These are phyloP conservation scores for Nannoperca obscura DNA, from an alignment of 2,797 vertebrate genomes.

Conservation along the genomic window DNA sequence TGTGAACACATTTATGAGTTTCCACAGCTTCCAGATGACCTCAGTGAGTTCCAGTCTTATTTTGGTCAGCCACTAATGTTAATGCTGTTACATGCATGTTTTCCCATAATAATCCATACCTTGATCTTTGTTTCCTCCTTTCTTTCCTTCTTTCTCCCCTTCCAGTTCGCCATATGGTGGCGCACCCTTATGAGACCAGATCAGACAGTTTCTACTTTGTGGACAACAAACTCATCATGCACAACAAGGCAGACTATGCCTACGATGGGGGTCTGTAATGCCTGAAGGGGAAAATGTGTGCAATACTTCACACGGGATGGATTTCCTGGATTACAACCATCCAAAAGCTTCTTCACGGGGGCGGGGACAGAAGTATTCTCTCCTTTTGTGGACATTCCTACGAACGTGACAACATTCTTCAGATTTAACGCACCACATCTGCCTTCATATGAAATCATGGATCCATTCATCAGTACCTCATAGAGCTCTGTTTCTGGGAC, in stretches of 20 bases:
- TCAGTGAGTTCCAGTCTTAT: constrained; percentile 87
- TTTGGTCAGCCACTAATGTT: constrained; percentile 2
- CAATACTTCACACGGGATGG: constrained; percentile 40
- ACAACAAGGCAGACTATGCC: constrained; percentile 99
- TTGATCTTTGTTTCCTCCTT: not conserved
- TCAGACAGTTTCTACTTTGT: constrained; percentile 99
- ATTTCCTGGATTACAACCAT: constrained; percentile 41
- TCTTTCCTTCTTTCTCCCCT: constrained; percentile 13
- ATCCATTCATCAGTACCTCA: constrained; percentile 54
- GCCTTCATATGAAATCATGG: constrained; percentile 56
- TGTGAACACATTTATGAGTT: constrained; percentile 99
- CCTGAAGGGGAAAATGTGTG: constrained; percentile 39
- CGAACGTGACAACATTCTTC: constrained; percentile 39
- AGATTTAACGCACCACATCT: constrained; percentile 55
- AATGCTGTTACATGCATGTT: not conserved
- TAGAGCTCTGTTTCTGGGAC: constrained; percentile 49
- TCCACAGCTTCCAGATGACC: constrained; percentile 95
- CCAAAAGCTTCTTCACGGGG: constrained; percentile 21
- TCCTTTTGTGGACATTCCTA: constrained; percentile 54
- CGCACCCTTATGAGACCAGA: constrained; percentile 95
- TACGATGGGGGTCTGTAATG: constrained; percentile 95
- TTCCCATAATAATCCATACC: not conserved
- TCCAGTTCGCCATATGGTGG: constrained; percentile 96
- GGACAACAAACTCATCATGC: constrained; percentile 99
- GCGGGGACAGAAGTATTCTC: constrained; percentile 49